Percentiles rank a stretch among this genome's conserved stretches.
These are phyloP conservation scores for Dolichotis patagonum DNA, from an alignment of 2,113 vertebrate species.

Conservation along the genomic window DNA sequence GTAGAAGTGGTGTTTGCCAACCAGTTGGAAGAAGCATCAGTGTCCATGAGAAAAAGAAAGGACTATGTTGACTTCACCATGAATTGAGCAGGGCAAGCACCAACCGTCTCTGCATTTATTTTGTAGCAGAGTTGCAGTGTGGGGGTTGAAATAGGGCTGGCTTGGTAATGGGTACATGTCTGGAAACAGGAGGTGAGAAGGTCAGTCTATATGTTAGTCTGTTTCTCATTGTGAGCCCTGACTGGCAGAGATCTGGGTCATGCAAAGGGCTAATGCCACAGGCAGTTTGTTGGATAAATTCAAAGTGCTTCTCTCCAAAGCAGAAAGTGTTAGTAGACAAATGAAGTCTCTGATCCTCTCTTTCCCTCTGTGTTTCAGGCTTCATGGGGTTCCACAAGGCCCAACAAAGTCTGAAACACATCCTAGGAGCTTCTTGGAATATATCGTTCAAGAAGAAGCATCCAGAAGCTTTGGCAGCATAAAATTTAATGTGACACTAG, in stretches of 20 bases:
- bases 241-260: neutral
- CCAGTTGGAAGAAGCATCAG: neutral
- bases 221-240: fast-evolving
- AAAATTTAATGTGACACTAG: neutral
- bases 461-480: neutral
- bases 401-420: neutral
- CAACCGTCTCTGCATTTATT: fast-evolving
- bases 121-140: neutral
- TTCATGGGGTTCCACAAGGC: fast-evolving
- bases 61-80: neutral
- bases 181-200: neutral
- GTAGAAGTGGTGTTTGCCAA: too few relatives aligned
- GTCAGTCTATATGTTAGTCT: neutral
- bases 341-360: neutral
- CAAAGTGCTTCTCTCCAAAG: neutral
- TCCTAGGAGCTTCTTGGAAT: neutral
- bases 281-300: neutral
- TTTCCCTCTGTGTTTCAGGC: neutral
- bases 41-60: neutral
- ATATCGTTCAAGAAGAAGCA: neutral
- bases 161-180: neutral
- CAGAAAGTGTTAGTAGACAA: neutral
- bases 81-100: neutral
- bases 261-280: neutral
- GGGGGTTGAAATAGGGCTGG: neutral